Conservation (phyloP, 1,140 invertebrate species). For the Diorhabda carinulata region DNA sequence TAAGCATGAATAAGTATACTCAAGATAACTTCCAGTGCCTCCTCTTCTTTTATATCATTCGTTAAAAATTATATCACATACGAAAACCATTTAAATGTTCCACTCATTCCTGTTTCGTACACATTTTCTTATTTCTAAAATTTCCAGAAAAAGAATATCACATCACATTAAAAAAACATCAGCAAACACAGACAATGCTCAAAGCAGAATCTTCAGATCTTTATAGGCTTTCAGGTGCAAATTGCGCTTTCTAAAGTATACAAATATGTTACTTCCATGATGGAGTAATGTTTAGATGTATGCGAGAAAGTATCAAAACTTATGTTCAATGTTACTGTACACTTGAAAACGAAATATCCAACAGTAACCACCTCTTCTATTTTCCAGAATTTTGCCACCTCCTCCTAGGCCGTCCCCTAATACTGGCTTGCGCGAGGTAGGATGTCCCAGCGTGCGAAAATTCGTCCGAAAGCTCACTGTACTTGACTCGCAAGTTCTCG, state of each 20-base stretch:
- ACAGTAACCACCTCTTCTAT: slow-evolving; percentile 25
- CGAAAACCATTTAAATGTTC: too few relatives aligned
- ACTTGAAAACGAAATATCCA: slow-evolving; percentile 29
- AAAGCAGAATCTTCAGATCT: neutral
- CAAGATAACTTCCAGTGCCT: too few relatives aligned
- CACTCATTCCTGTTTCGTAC: neutral
- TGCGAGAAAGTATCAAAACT: slow-evolving; percentile 20
- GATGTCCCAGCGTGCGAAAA: slow-evolving; percentile 12
- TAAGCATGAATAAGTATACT: too few relatives aligned
- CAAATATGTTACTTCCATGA: neutral
- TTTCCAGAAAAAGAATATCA: neutral
- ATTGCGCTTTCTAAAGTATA: neutral
- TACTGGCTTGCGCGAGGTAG: slow-evolving; percentile 21
- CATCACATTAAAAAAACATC: slow-evolving; percentile 7
- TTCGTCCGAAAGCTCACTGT: slow-evolving; percentile 14
- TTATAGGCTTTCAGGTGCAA: slow-evolving; percentile 5
- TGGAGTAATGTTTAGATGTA: neutral
- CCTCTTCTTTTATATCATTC: too few relatives aligned
- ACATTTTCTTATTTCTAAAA: neutral
- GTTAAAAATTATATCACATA: too few relatives aligned
- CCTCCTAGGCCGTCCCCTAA: slow-evolving; percentile 17
- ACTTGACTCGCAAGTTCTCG: neutral
- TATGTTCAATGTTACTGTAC: slow-evolving; percentile 23
- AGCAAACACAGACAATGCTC: neutral
- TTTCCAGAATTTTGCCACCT: slow-evolving; percentile 23